phyloP scores from a whole-genome alignment of 2,113 vertebrate genomes.

The Crocuta crocuta region DNA sequence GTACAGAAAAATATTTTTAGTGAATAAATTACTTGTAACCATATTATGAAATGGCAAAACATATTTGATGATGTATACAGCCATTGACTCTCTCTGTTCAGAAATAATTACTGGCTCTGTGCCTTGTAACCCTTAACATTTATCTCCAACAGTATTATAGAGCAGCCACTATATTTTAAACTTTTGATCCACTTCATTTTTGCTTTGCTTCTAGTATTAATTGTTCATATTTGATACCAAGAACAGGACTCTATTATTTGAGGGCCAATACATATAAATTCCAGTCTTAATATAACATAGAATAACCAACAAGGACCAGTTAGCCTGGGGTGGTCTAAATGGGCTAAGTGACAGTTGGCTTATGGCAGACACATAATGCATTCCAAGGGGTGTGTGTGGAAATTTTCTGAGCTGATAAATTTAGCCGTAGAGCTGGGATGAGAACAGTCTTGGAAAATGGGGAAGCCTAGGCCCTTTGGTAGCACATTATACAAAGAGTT shows the following conservation, averaged over 20 bases:
- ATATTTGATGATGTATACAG: background rate
- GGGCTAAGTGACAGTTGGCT: background rate
- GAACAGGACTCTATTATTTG: slow-evolving; percentile 47
- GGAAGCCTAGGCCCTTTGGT: background rate
- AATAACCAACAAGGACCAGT: background rate
- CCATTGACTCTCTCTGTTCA: background rate
- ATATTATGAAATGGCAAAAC: slow-evolving; percentile 15
- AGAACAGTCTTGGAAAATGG: background rate
- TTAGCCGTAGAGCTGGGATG: background rate
- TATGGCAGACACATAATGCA: background rate
- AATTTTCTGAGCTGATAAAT: background rate
- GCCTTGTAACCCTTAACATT: background rate
- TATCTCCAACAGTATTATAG: background rate
- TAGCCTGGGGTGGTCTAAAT: background rate
- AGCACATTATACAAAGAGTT: background rate
- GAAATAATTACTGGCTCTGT: background rate
- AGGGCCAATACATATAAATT: slow-evolving; percentile 41
- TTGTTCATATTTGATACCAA: slow-evolving; percentile 42
- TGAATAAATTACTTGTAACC: slow-evolving; percentile 63
- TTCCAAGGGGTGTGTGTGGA: background rate
- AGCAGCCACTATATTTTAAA: background rate
- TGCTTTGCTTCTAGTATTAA: slow-evolving; percentile 44
- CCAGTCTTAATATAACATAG: background rate
- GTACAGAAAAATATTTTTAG: slow-evolving; percentile 58
- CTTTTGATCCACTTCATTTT: background rate